phyloP scores from a whole-genome alignment of 2,113 vertebrate species.

The Reinhardtius hippoglossoides region DNA sequence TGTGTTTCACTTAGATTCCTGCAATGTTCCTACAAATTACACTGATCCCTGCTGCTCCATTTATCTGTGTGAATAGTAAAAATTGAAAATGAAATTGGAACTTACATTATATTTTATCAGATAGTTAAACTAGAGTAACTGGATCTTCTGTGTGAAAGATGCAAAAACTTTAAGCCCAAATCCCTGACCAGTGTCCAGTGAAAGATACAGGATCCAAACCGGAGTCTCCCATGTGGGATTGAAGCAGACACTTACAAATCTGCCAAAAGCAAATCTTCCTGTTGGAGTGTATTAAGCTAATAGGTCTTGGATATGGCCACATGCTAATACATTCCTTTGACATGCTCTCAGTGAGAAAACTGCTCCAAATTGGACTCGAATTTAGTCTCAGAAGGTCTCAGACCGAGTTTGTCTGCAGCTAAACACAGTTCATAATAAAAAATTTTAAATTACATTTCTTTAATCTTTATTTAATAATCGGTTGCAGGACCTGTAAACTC shows the following conservation, averaged over 20 bases:
- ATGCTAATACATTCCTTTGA: conserved; percentile 3
- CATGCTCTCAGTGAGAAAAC: background rate
- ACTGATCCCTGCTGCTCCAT: background rate
- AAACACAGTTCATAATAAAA: background rate
- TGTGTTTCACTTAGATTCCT: too few species aligned
- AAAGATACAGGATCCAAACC: background rate
- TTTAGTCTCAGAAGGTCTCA: conserved; percentile 11
- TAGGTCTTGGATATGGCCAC: background rate
- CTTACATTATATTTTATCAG: background rate
- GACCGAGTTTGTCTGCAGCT: background rate
- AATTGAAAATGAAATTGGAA: background rate
- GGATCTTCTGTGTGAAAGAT: background rate
- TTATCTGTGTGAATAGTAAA: background rate
- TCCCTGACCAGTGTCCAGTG: conserved; percentile 2
- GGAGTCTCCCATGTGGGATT: background rate
- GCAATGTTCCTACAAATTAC: background rate
- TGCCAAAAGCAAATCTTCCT: conserved; percentile 11
- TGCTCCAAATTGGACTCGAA: conserved; percentile 1
- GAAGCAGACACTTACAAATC: conserved; percentile 21
- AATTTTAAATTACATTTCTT: background rate
- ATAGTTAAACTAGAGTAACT: background rate
- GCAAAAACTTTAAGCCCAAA: background rate
- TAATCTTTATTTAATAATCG: conserved; percentile 36
- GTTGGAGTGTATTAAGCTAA: conserved; percentile 12
- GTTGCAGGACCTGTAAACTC: conserved; percentile 8